Evolutionary conservation across 37 sponge, comb jelly and placozoan genomes (phyloP), one percentile per base, ranked within the genome.

Genomic region (Haliclona indistincta): DNA sequence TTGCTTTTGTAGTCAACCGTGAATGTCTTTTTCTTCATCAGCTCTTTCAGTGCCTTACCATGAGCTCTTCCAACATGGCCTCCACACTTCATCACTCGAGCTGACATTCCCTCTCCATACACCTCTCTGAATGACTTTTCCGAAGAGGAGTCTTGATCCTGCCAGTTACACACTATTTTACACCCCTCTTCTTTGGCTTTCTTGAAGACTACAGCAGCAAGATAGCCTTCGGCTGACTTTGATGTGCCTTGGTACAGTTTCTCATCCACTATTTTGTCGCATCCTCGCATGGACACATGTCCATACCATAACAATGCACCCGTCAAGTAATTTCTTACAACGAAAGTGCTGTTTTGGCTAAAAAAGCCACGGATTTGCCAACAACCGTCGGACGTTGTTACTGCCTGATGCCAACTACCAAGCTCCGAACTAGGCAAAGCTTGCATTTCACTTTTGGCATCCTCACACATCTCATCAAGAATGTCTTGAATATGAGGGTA

Each of bases 121-220:
- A 30, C 38, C 19, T 64, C 41, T 5, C 7, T 4, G 26, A 78
- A 19, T 8, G 61, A 11, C 32, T 78, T 78, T 40, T 47, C 64
- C 11, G 70, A 11, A 23, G 79, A 78, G 43, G 79, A 78, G 60
- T 78, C 79, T 26, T 45, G 52, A 28, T 78, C 79, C 44, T 78
- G 79, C 79, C 79, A 78, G 49, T 78, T 42, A 26, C 67, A 69
- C 11, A 20, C 69, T 3, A 65, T 38, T 7, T 65, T 5, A 4
- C 36, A 35, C 3, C 78, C 78, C 61, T 77, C 78, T 4, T 64
- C 68, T 7, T 32, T 43, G 43, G 78, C 78, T 56, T 11, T 6
- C 26, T 65, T 47, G 49, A 47, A 47, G 13, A 47, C 49, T 8
- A 17, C 13, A 13, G 8, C 49, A 47, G 49, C 49, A 17, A 8